Percentiles rank a stretch among this genome's conserved stretches.
Conservation (phyloP, 2,113 vertebrate genomes). For the Scartelaos histophorus region DNA sequence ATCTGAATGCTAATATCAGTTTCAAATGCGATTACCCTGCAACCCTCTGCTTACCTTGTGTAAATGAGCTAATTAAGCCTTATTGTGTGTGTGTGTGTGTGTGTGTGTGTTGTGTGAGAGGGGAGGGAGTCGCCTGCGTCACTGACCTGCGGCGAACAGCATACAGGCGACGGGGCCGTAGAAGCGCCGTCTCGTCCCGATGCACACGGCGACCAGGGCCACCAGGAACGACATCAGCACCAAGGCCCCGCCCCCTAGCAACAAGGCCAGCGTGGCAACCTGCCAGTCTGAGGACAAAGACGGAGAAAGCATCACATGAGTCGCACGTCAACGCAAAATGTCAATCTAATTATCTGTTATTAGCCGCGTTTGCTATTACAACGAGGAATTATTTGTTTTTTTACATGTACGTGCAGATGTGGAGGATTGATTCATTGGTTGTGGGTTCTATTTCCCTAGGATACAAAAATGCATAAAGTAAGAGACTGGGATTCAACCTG, state of each 20-base stretch:
- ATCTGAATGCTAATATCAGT: slow-evolving; percentile 47
- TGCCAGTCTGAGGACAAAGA: slow-evolving; percentile 85
- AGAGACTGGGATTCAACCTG: neutral
- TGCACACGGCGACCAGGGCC: slow-evolving; percentile 93
- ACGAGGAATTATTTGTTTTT: too few relatives aligned
- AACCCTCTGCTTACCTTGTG: slow-evolving; percentile 50
- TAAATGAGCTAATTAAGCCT: slow-evolving; percentile 51
- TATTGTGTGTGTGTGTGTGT: slow-evolving; percentile 11
- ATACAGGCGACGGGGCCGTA: slow-evolving; percentile 94
- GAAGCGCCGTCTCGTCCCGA: slow-evolving; percentile 90
- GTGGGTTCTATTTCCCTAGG: neutral
- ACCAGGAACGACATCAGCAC: slow-evolving; percentile 95
- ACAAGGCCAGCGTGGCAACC: slow-evolving; percentile 92
- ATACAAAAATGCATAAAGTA: neutral
- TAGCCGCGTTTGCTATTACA: too few relatives aligned
- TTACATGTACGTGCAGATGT: too few relatives aligned
- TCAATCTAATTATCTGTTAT: neutral
- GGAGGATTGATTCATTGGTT: neutral
- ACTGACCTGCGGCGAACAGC: slow-evolving; percentile 94
- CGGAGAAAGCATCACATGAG: neutral
- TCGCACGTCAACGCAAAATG: neutral
- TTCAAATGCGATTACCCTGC: slow-evolving; percentile 45
- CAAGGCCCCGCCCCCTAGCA: slow-evolving; percentile 90
- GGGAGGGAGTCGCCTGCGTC: neutral
- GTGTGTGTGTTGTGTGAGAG: neutral